Percentiles rank a stretch among this genome's conserved stretches.
Conservation (phyloP, 2,113 vertebrate genomes). For the Callorhinus ursinus region DNA sequence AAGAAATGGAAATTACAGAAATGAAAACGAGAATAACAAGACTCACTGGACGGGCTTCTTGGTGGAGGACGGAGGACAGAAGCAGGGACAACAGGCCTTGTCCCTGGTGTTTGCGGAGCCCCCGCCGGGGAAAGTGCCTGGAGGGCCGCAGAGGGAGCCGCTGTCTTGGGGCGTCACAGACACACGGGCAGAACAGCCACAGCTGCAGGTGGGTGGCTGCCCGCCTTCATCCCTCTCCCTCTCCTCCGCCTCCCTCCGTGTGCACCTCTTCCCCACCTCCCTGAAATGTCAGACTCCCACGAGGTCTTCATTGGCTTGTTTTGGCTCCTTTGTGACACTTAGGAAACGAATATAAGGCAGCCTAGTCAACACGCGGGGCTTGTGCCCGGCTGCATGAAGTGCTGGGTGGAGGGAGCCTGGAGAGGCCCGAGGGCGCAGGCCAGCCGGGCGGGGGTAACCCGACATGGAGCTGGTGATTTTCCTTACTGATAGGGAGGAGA, state of each 20-base stretch:
- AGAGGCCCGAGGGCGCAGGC: background rate
- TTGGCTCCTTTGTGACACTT: background rate
- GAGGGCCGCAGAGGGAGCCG: background rate
- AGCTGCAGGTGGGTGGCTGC: background rate
- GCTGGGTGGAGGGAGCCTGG: background rate
- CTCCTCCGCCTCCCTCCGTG: background rate
- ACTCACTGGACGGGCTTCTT: background rate
- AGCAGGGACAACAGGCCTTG: accelerated
- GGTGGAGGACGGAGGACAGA: background rate
- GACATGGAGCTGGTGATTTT: background rate
- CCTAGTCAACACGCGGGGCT: background rate
- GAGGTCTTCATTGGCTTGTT: background rate
- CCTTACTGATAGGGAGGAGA: background rate
- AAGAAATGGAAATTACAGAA: background rate
- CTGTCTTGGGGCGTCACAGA: background rate
- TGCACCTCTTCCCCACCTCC: no score
- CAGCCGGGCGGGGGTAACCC: background rate
- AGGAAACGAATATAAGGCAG: background rate
- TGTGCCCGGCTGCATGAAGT: accelerated
- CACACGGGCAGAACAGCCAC: background rate
- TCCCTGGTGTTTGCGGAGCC: background rate
- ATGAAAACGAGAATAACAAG: background rate
- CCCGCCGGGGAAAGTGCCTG: background rate
- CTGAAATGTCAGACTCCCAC: background rate
- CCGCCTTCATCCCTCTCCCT: background rate